Percentiles rank a stretch among this genome's conserved stretches.
Evolutionary conservation across 1,140 invertebrate species (phyloP).

Genomic region (Parasteatoda tepidariorum): DNA sequence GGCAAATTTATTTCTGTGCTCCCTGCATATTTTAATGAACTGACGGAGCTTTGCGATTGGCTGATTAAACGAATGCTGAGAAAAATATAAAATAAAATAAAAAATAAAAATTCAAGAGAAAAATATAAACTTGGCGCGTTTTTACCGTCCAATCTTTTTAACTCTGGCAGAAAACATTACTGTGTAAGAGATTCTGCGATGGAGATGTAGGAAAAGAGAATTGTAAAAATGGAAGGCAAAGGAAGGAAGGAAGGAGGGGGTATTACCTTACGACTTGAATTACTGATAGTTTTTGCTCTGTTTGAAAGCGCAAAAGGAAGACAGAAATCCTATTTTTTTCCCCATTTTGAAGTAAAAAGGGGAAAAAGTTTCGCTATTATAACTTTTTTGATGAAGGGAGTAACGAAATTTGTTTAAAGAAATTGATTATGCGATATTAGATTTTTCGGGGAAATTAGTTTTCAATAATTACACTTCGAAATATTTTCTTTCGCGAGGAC

Average conservation of each 20-base stretch:
- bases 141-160: conserved; percentile 43
- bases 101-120: conserved; percentile 20
- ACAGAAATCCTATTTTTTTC: not conserved
- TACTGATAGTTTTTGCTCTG: conserved; percentile 40
- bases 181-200: not conserved
- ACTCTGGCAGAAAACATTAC: conserved; percentile 45
- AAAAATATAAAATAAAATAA: conserved; percentile 10
- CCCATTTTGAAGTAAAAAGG: not conserved
- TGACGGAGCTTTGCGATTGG: conserved; percentile 31
- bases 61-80: conserved; percentile 35
- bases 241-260: not conserved
- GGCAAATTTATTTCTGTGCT: conserved; percentile 44
- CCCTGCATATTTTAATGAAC: conserved; percentile 57
- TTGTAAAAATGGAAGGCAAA: not conserved
- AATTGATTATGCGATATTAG: not conserved
- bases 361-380: conserved; percentile 18
- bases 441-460: not conserved
- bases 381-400: not conserved
- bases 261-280: conserved; percentile 7
- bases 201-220: not conserved
- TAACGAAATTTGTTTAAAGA: not conserved
- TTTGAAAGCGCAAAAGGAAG: not conserved
- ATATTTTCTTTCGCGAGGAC: too few species aligned
- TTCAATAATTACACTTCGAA: not conserved
- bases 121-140: conserved; percentile 22